A percentile compares a stretch with the other conserved stretches of the same genome.
Evolutionary conservation across 1,140 invertebrate genomes (phyloP).

Genomic region (Zaprionus taronus): DNA sequence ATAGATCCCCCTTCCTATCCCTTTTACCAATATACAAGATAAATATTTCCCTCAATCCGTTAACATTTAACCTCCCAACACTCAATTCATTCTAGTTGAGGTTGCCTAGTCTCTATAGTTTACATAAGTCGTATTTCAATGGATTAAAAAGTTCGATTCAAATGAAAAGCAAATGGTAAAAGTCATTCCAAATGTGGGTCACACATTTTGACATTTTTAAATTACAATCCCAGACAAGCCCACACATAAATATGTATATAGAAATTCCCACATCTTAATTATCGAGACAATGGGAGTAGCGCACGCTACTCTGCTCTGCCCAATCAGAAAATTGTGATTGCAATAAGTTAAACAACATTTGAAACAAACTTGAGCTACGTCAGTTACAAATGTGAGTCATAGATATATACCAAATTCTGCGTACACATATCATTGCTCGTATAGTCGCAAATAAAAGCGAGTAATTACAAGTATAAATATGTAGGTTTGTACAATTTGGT

Average conservation of each 20-base stretch:
- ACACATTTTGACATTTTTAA: neutral
- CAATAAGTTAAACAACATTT: neutral
- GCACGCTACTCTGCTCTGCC: neutral
- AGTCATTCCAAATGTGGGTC: neutral
- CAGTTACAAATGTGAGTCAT: conserved; percentile 2
- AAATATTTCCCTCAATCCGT: no score
- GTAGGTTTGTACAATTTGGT: neutral
- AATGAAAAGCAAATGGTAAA: neutral
- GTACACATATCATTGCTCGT: neutral
- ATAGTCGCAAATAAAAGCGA: neutral
- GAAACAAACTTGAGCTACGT: neutral
- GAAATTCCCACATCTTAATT: neutral
- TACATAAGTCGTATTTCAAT: neutral
- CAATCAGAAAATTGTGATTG: conserved; percentile 1
- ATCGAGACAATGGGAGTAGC: neutral
- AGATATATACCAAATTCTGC: neutral
- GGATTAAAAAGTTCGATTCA: neutral
- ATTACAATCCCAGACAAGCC: neutral
- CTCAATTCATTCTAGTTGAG: no score
- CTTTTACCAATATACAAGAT: neutral
- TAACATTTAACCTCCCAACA: no score
- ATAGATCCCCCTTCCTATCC: neutral
- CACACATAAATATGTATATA: neutral
- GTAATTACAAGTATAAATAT: neutral
- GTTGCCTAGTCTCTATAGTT: neutral